A percentile compares a stretch with the other conserved stretches of the same genome.
Evolutionary conservation across 2,888 invertebrate genomes (phyloP).

Genomic region (Dromius quadrimaculatus): DNA sequence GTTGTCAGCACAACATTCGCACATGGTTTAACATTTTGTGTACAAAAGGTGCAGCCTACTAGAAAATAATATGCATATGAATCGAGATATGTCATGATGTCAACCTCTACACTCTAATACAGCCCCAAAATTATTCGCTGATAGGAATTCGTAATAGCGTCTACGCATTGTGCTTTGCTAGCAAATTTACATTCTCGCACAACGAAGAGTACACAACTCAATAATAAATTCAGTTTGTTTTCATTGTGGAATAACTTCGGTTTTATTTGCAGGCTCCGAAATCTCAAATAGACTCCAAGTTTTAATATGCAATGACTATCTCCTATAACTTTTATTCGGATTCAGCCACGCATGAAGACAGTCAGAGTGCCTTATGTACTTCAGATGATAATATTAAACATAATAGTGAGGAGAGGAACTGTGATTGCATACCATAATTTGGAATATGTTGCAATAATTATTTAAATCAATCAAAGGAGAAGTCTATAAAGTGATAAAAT

Average conservation of each 20-base stretch:
- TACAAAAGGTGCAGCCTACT: conserved; percentile 42
- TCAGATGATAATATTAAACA: too few species aligned
- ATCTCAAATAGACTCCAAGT: conserved; percentile 15
- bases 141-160: conserved; percentile 44
- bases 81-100: conserved; percentile 30
- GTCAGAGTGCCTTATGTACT: too few species aligned
- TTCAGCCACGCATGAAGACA: not conserved
- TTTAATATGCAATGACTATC: conserved; percentile 16
- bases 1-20: conserved; percentile 22
- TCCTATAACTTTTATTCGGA: conserved; percentile 16
- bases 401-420: too few species aligned
- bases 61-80: conserved; percentile 51
- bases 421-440: too few species aligned
- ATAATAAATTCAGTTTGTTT: conserved; percentile 25
- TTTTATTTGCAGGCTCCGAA: conserved; percentile 5
- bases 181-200: conserved; percentile 26
- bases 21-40: conserved; percentile 28
- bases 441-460: too few species aligned
- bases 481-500: too few species aligned
- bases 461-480: too few species aligned
- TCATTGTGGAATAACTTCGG: conserved; percentile 30
- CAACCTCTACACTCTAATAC: conserved; percentile 26
- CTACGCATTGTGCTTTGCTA: conserved; percentile 31
- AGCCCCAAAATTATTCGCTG: conserved; percentile 37
- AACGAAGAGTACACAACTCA: not conserved